Base-by-base conservation (phyloP, 2,888 invertebrate genomes). In the Andrena fulva region DNA sequence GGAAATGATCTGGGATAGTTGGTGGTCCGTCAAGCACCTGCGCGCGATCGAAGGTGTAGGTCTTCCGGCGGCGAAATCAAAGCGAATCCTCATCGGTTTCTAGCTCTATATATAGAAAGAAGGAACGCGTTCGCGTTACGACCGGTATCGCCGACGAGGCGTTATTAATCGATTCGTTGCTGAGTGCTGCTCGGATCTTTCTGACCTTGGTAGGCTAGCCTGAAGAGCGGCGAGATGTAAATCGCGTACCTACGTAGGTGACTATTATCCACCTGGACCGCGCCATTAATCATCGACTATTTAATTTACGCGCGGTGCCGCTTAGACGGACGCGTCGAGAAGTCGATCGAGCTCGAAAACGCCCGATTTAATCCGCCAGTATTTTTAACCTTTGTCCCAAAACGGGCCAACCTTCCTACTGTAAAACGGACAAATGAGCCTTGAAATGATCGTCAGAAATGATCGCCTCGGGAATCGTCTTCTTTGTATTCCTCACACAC, bases 121-220 rank as follows among this genome's bases (percentile, higher is more conserved):
- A 71, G 82, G 84, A 84, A 80, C 88, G 87, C 85, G 87, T 88
- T 88, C 87, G 84, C 87, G 89, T 90, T 89, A 85, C 87, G 86
- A 69, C 56, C 79, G 69, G 72, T 86, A 86, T 86, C 83, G 85
- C 71, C 91, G 91, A 89, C 90, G 87, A 90, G 91, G 88, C 89
- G 90, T 93, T 92, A 93, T 93, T 93, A 93, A 93, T 93, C 93
- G 91, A 92, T 92, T 92, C 91, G 92, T 92, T 92, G 92, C 80
- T 60, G 75, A 76, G 50, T 74, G 73, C 73, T 75, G 70, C 76
- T 77, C 75, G 84, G 85, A 84, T 77, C 87, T 82, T 72, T 82
- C 75, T 79, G 82, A 85, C 89, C 87, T 88, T 88, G 89, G 52
- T 77, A 77, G 77, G 33, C 88, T 83, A 84, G 87, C 84, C 88